phyloP scores from a whole-genome alignment of 2,888 invertebrate species.

The Galerucella nymphaeae region DNA sequence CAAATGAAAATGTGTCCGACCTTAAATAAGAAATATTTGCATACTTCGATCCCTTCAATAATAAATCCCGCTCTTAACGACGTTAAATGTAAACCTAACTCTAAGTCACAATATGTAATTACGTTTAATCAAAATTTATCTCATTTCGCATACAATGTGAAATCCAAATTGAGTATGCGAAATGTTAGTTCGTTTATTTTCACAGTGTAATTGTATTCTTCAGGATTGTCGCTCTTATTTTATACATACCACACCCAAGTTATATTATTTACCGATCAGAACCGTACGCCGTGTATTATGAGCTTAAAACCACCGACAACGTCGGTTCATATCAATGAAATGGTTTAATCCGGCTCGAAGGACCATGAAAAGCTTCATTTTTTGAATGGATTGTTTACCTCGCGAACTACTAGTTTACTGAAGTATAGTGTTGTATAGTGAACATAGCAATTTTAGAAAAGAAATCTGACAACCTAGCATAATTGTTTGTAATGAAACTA shows the following conservation, averaged over 20 bases:
- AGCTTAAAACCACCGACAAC: no score
- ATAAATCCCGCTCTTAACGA: not conserved
- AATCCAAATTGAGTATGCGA: slow-evolving; percentile 15
- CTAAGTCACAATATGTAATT: not conserved
- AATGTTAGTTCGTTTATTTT: slow-evolving; percentile 17
- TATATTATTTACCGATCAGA: not conserved
- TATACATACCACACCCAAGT: slow-evolving; percentile 17
- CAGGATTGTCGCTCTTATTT: slow-evolving; percentile 9
- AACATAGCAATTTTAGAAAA: no score
- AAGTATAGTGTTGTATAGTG: no score
- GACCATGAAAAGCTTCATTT: no score
- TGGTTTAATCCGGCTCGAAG: no score
- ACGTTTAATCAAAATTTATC: slow-evolving; percentile 17
- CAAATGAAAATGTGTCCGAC: no score
- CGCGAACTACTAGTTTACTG: no score
- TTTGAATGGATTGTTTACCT: no score
- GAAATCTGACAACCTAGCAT: no score
- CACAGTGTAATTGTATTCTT: slow-evolving; percentile 7
- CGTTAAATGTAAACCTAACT: not conserved
- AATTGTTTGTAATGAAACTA: no score
- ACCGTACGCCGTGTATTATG: not conserved
- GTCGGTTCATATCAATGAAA: no score
- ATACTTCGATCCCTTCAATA: not conserved
- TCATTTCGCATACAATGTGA: slow-evolving; percentile 26
- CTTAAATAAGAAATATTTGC: not conserved